Percentiles rank a stretch among this genome's conserved stretches.
These are phyloP conservation scores for Corvus moneduloides DNA, from an alignment of 2,113 vertebrate genomes.

Conservation along the genomic window DNA sequence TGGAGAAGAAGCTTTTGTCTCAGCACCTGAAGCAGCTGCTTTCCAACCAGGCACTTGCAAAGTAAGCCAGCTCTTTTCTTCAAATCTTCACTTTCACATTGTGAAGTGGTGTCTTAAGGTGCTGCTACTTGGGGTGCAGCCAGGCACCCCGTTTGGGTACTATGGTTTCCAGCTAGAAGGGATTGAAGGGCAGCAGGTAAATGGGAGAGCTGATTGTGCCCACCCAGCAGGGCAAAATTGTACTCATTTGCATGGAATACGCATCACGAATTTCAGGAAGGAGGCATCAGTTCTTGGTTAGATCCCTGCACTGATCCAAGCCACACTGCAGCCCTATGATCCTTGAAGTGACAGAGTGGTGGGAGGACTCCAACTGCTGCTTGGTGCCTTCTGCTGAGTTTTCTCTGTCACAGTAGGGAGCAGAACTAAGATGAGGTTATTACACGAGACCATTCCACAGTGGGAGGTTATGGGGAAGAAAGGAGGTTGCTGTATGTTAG, in stretches of 20 bases:
- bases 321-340: neutral
- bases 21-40: conserved; percentile 94
- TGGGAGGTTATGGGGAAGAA: neutral
- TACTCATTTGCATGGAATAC: neutral
- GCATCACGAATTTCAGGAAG: neutral
- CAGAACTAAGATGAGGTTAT: neutral
- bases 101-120: neutral
- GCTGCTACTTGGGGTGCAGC: neutral
- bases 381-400: neutral
- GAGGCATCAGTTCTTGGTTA: neutral
- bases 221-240: neutral
- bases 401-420: neutral
- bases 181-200: neutral
- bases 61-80: conserved; percentile 68
- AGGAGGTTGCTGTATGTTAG: neutral
- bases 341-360: neutral
- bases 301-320: neutral
- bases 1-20: conserved; percentile 97
- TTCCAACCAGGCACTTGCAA: conserved; percentile 83
- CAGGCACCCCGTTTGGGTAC: neutral
- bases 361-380: neutral
- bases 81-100: neutral
- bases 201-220: neutral
- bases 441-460: neutral
- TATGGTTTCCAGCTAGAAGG: neutral